Base-by-base conservation (phyloP, 2,888 invertebrate species). In the Stenoptilia bipunctidactyla region DNA sequence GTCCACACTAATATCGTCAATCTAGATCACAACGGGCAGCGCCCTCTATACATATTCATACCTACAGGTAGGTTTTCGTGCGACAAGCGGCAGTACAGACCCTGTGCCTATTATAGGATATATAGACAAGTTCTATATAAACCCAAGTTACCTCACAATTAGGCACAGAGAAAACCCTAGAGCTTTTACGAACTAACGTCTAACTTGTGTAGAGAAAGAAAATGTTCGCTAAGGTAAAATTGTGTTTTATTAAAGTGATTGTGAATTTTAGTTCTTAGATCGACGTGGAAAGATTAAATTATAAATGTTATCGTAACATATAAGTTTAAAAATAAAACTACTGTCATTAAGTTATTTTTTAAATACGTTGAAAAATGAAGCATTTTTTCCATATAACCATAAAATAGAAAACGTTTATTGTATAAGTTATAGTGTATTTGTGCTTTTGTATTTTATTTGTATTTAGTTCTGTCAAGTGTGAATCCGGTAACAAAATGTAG, bases 211-310 rank as follows among this genome's bases (percentile, higher is more conserved):
- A 30, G 30, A n/a, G 4, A 43, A 65, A 63, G 52, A 76, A 70
- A 70, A 83, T 83, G 83, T 75, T 75, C 53, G 66, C 67, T 44
- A 82, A 83, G 83, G 83, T 83, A 76, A 66, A n/a, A 52, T 40
- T 20, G 40, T 42, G 39, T 35, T 36, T 38, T 42, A 27, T 40
- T 35, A 37, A 20, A 20, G 27, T 13, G 14, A 34, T 34, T 13
- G 13, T 34, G 14, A 5, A 13, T 2, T 27, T 15, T n/a, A n/a
- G n/a, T n/a, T n/a, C n/a, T n/a, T n/a, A n/a, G n/a, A n/a, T n/a
- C n/a, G n/a, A n/a, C n/a, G n/a, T n/a, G n/a, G n/a, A n/a, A n/a
- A n/a, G n/a, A n/a, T n/a, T n/a, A n/a, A n/a, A n/a, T n/a, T n/a
- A n/a, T n/a, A n/a, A n/a, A n/a, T n/a, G n/a, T n/a, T n/a, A n/a